These are phyloP conservation scores for Tautogolabrus adspersus DNA, from an alignment of 2,113 vertebrate species.

Conservation along the genomic window DNA sequence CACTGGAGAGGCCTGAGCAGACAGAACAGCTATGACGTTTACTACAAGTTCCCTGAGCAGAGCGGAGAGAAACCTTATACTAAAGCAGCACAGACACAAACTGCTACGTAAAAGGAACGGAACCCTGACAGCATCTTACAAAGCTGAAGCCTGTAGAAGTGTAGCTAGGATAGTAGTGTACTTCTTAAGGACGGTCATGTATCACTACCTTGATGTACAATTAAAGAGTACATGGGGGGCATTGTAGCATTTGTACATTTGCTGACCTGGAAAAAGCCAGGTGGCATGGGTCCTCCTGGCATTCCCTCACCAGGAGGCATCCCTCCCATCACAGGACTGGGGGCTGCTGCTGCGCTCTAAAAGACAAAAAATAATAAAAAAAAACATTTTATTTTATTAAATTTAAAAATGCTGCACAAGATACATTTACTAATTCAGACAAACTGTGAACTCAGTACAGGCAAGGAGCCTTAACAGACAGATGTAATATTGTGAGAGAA, in stretches of 20 bases:
- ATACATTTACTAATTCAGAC: neutral
- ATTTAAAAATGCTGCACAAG: neutral
- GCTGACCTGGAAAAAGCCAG: conserved; percentile 85
- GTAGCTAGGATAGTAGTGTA: too few relatives aligned
- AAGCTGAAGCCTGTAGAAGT: neutral
- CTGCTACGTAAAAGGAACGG: neutral
- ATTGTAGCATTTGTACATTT: neutral
- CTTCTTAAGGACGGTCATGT: too few relatives aligned
- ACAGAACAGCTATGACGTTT: conserved; percentile 53
- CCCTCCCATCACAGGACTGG: conserved; percentile 86
- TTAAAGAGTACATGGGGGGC: too few relatives aligned
- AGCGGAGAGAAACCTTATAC: conserved; percentile 28
- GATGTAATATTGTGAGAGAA: neutral
- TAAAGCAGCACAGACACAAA: conserved; percentile 1
- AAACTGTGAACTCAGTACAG: neutral
- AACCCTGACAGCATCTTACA: neutral
- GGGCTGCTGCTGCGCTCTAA: conserved; percentile 85
- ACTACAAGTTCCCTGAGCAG: conserved; percentile 30
- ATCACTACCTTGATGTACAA: too few relatives aligned
- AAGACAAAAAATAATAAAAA: conserved; percentile 1
- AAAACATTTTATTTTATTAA: too few relatives aligned
- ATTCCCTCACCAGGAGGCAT: conserved; percentile 85
- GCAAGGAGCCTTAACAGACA: neutral
- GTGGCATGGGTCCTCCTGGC: conserved; percentile 86
- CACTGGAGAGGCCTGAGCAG: conserved; percentile 49